Base-by-base conservation (phyloP, 2,797 vertebrate species). In the Florisuga fusca region DNA sequence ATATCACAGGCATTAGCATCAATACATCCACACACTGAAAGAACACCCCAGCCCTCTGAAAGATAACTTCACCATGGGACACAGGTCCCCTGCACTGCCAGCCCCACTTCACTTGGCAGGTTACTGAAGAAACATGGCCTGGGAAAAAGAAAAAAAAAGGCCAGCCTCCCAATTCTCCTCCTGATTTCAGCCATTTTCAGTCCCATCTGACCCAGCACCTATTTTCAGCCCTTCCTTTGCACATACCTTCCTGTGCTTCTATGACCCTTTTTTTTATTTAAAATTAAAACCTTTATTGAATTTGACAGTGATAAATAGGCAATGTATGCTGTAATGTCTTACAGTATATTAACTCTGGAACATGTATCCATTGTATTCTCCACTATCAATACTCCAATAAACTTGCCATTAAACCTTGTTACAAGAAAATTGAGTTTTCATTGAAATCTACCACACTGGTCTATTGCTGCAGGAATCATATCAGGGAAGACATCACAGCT, bases 371-470 rank as follows among this genome's bases (percentile, higher is more conserved):
- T 55, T 48, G 68, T 33, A 31, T 77, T 78, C 77, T 82, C 48
- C 25, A 7, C 63, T 93, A 95, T 94, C 95, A 78, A 97, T 94
- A 96, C 58, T 88, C 76, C 87, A 76, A 97, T 96, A 97, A 84
- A 63, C 45, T 83, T 91, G 57, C 87, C 62, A 67, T 92, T 96
- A 95, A 88, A 86, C 34, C 90, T 91, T 62, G 46, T 94, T 94
- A 92, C 36, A 93, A 90, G 91, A 91, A 96, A 95, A 95, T 84
- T 93, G 95, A 95, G 81, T 95, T 97, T 94, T 84, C 90, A 90
- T 89, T 29, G n/a, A 87, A 94, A 92, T 88, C 79, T 89, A 43
- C 86, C 91, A 68, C 46, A 57, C 51, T 38, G 15, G 43, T 36
- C 80, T 84, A 19, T 94, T 88, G 64, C 16, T 68, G 64, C 45